Evolutionary conservation across 2,888 invertebrate genomes (phyloP).

Genomic region (Vandiemenella viatica): DNA sequence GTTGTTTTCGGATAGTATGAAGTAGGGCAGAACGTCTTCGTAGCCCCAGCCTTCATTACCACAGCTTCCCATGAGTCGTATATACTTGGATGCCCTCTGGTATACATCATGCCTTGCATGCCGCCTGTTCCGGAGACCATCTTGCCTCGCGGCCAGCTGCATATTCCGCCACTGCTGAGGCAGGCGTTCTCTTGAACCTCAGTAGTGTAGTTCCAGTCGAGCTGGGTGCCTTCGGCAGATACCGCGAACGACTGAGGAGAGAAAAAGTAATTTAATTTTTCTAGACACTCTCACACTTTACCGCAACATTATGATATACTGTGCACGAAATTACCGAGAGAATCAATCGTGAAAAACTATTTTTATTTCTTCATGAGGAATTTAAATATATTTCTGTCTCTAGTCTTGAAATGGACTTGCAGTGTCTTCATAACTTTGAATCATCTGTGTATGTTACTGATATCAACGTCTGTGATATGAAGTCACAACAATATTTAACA

Average conservation of each 20-base stretch:
- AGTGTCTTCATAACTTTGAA: too few species aligned
- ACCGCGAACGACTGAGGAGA: constrained; percentile 30
- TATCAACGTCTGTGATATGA: too few species aligned
- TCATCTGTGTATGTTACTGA: too few species aligned
- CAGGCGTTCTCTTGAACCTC: constrained; percentile 29
- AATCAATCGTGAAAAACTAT: too few species aligned
- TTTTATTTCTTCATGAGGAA: too few species aligned
- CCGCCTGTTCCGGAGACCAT: constrained; percentile 80
- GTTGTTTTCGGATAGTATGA: constrained; percentile 47
- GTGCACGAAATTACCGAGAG: too few species aligned
- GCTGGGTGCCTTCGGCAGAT: constrained; percentile 25
- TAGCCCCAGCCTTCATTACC: constrained; percentile 84
- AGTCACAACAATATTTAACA: too few species aligned
- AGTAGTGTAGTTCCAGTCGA: constrained; percentile 37
- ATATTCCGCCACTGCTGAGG: constrained; percentile 36
- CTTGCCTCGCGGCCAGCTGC: constrained; percentile 85
- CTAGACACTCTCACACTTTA: too few species aligned
- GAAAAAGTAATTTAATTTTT: too few species aligned
- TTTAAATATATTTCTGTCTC: too few species aligned
- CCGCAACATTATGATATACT: too few species aligned
- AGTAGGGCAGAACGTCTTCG: constrained; percentile 62
- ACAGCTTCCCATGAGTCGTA: constrained; percentile 72
- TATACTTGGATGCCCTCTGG: constrained; percentile 75
- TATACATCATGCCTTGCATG: constrained; percentile 81
- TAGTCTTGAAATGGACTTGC: too few species aligned